Conservation (phyloP, 2,113 vertebrate species). For the Callochromis pleurospilus region DNA sequence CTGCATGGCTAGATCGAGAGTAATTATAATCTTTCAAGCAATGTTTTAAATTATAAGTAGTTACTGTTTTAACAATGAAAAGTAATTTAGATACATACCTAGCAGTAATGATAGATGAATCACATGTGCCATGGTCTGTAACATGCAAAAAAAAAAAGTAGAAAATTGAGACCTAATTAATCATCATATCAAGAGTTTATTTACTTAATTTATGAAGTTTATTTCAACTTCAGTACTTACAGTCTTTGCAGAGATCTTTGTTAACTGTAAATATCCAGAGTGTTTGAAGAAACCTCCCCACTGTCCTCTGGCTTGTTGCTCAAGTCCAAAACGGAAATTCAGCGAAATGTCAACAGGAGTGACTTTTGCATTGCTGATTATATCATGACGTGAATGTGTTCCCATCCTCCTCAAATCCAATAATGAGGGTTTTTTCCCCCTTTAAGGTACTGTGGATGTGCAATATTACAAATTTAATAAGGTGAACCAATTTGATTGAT, state of each 20-base stretch:
- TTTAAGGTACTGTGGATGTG: neutral
- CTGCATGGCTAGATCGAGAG: neutral
- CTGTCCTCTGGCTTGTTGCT: too few species aligned
- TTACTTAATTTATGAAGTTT: too few species aligned
- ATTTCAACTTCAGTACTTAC: too few species aligned
- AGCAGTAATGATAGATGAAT: neutral
- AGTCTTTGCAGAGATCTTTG: too few species aligned
- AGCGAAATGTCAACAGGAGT: too few species aligned
- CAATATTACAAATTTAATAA: fast-evolving
- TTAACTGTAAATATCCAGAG: too few species aligned
- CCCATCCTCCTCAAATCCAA: fast-evolving
- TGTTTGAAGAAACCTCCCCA: too few species aligned
- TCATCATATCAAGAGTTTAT: neutral
- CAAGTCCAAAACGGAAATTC: too few species aligned
- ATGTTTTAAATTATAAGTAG: fast-evolving
- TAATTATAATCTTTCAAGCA: fast-evolving
- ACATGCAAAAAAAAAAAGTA: neutral
- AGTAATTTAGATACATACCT: neutral
- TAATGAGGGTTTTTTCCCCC: fast-evolving
- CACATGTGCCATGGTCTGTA: neutral
- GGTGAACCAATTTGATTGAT: neutral
- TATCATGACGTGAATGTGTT: fast-evolving
- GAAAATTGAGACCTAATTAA: fast-evolving
- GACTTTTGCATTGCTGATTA: neutral
- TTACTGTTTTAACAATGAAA: neutral